Percentiles rank a stretch among this genome's conserved stretches.
These are phyloP conservation scores for Saguinus midas DNA, from an alignment of 2,113 vertebrate species.

Conservation along the genomic window DNA sequence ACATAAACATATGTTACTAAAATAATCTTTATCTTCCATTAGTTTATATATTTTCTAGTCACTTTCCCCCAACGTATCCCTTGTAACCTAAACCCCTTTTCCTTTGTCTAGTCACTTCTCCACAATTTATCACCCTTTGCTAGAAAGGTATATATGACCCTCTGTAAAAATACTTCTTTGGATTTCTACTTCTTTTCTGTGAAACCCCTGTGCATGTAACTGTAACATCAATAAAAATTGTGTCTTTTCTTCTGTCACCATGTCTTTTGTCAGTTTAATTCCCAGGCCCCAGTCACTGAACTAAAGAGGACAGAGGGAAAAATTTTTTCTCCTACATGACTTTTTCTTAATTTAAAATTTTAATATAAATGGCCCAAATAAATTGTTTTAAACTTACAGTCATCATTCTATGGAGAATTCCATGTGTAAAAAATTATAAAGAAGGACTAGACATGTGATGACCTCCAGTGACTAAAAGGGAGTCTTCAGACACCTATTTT, in stretches of 20 bases:
- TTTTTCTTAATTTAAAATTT: constrained; percentile 26
- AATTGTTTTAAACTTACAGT: not conserved
- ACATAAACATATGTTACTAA: constrained; percentile 50
- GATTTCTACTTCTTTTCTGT: not conserved
- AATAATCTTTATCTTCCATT: constrained; percentile 33
- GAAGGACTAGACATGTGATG: not conserved
- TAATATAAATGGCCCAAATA: not conserved
- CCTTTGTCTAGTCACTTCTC: constrained; percentile 7
- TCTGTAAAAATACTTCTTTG: not conserved
- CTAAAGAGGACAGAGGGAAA: not conserved
- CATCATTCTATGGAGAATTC: not conserved
- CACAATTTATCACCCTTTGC: constrained; percentile 48
- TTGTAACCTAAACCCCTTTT: not conserved
- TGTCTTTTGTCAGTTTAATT: not conserved
- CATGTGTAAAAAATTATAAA: not conserved
- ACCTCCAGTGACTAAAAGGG: not conserved
- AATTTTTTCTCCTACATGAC: not conserved
- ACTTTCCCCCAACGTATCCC: constrained; percentile 10
- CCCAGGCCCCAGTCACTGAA: not conserved
- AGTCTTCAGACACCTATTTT: not conserved
- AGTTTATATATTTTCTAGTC: constrained; percentile 31
- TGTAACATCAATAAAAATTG: not conserved
- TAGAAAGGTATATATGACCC: not conserved
- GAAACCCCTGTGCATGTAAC: not conserved
- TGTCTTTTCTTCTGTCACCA: not conserved